Base-by-base conservation (phyloP, 2,888 invertebrate genomes). In the Gastrophysa polygoni region DNA sequence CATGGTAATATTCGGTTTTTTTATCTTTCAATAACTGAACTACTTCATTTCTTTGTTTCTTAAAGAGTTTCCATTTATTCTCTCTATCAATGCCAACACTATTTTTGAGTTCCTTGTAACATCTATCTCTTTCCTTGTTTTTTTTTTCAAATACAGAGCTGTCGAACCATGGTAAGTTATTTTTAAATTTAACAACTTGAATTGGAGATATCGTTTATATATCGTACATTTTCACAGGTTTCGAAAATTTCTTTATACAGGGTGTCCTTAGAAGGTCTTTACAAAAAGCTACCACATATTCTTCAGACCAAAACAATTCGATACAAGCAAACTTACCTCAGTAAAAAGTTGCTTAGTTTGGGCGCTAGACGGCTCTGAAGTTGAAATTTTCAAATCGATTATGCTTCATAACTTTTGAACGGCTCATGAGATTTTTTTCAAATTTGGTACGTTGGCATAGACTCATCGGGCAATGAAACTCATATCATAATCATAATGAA, bases 101-200 rank as follows among this genome's bases (percentile, higher is more conserved):
- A 24, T 24, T 24, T 24, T 7, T 24, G 24, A 24, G 7, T 24
- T 24, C 24, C 7, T 24, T 24, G 24, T 38, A 38, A 38, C 38
- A 38, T 16, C 16, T 11, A 38, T 38, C 38, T 38, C 38, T 38
- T 16, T 38, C 38, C 38, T 38, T 38, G 16, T 6, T 46, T 18
- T 6, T 46, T 18, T 16, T 16, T 17, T 46, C 17, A 16, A 16
- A 16, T 2, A 46, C 46, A 46, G 46, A 46, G 17, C 46, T 46
- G 17, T 46, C 17, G 18, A 46, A n/a, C 46, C 46, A 46, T 46
- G 46, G 17, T 46, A 46, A 46, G n/a, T 46, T 46, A 24, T 46
- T 46, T 16, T 46, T 16, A 16, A 46, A 46, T 46, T 18, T 46
- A 46, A 17, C 46, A 16, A 46, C 17, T 16, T 46, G 46, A 46